Percentiles rank a stretch among this genome's conserved stretches.
Evolutionary conservation across 2,113 vertebrate genomes (phyloP).

Genomic region (Brachionichthys hirsutus): DNA sequence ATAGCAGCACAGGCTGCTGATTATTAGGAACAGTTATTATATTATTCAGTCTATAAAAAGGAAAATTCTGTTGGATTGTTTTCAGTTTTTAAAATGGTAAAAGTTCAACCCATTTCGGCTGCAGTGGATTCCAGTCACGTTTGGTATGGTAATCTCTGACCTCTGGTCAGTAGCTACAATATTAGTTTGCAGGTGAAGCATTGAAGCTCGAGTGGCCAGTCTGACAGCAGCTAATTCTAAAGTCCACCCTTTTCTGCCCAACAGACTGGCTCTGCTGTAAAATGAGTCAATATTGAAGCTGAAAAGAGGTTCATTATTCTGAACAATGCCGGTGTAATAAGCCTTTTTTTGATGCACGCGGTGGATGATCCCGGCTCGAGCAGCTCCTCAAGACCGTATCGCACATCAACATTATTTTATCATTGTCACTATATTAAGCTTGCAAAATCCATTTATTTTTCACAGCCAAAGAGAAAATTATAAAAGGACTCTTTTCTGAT

Average conservation of each 20-base stretch:
- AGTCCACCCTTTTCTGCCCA: conserved; percentile 36
- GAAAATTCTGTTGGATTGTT: too few species aligned
- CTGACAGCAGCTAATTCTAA: conserved; percentile 45
- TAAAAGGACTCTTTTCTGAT: conserved; percentile 1
- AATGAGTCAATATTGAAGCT: conserved; percentile 50
- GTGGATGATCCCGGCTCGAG: background rate
- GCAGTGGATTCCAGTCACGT: conserved; percentile 5
- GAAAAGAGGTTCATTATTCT: conserved; percentile 56
- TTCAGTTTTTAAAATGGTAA: too few species aligned
- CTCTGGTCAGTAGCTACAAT: conserved; percentile 8
- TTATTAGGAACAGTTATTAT: conserved; percentile 21
- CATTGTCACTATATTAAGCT: background rate
- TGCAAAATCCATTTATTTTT: conserved; percentile 24
- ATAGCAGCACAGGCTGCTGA: conserved; percentile 32
- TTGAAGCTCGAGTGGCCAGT: conserved; percentile 35
- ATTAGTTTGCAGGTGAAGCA: conserved; percentile 47
- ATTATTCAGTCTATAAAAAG: background rate
- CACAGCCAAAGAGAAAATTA: background rate
- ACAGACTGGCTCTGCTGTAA: conserved; percentile 31
- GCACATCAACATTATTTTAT: conserved; percentile 15
- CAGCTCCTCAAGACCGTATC: background rate
- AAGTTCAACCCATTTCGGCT: too few species aligned
- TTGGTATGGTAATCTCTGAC: conserved; percentile 5
- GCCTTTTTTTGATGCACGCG: conserved; percentile 33
- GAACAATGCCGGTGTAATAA: conserved; percentile 56